A percentile compares a stretch with the other conserved stretches of the same genome.
Conservation (phyloP, 2,113 vertebrate species). For the Heteronetta atricapilla region DNA sequence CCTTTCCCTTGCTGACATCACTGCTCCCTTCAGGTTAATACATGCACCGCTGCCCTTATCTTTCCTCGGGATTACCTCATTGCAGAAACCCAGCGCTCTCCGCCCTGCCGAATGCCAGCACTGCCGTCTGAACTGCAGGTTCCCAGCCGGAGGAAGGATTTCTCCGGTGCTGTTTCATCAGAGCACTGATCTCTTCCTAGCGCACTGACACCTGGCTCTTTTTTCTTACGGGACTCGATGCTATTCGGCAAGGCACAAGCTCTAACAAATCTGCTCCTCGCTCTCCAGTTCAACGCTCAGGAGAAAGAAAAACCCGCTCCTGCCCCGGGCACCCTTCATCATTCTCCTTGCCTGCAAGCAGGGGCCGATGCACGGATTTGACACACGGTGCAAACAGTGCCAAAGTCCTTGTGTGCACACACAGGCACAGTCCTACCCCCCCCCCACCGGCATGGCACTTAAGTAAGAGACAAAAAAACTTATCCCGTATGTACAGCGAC, state of each 20-base stretch:
- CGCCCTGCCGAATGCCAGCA: background rate
- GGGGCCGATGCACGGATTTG: background rate
- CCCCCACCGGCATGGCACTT: background rate
- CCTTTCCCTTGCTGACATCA: slow-evolving; percentile 21
- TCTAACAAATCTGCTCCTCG: background rate
- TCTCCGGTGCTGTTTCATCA: background rate
- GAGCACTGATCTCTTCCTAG: background rate
- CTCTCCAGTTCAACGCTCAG: background rate
- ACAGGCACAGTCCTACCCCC: background rate
- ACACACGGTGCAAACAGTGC: fast-evolving
- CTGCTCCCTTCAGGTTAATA: background rate
- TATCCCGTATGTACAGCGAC: background rate
- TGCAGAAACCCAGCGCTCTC: background rate
- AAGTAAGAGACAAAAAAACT: background rate
- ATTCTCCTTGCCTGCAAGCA: background rate
- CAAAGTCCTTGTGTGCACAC: background rate
- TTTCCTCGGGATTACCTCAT: slow-evolving; percentile 43
- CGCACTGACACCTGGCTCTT: background rate
- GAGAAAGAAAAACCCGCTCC: fast-evolving
- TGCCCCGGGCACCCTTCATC: background rate
- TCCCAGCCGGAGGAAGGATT: background rate
- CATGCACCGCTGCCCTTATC: slow-evolving; percentile 38
- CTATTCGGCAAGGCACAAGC: background rate
- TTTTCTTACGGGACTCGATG: background rate
- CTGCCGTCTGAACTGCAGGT: background rate